These are phyloP conservation scores for Pogonophryne albipinna DNA, from an alignment of 2,797 vertebrate genomes.

Conservation along the genomic window DNA sequence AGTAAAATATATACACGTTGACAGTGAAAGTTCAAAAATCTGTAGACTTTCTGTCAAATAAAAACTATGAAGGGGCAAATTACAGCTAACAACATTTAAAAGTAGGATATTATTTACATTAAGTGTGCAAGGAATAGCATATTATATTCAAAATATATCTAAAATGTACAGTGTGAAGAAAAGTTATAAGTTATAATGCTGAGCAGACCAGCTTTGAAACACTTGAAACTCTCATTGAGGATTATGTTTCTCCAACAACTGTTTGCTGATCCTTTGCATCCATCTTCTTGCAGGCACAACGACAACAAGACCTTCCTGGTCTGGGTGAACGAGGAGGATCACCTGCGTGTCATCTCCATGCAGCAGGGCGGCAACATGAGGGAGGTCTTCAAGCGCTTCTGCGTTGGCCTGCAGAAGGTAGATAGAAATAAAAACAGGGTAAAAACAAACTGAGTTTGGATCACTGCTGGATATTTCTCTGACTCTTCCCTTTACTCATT, in stretches of 20 bases:
- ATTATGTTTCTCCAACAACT: neutral
- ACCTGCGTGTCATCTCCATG: conserved; percentile 99
- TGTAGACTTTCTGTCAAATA: no score
- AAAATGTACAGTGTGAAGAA: no score
- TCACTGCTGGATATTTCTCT: neutral
- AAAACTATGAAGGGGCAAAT: no score
- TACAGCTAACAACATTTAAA: no score
- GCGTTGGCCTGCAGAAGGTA: conserved; percentile 92
- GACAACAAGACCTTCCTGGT: conserved; percentile 97
- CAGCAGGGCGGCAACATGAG: conserved; percentile 98
- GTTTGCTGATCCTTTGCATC: neutral
- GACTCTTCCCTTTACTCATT: conserved; percentile 8
- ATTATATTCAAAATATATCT: no score
- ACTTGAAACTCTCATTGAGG: neutral
- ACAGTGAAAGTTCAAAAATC: no score
- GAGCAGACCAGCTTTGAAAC: neutral
- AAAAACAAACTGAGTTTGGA: neutral
- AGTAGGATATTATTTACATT: no score
- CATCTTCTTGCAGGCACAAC: conserved; percentile 89
- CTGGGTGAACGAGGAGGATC: conserved; percentile 99
- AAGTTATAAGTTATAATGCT: no score
- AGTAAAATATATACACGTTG: no score
- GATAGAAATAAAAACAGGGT: neutral
- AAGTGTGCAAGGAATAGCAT: no score
- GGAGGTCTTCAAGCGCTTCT: conserved; percentile 97